Evolutionary conservation across 2,113 vertebrate genomes (phyloP), one percentile per base, ranked within the genome.

Genomic region (Mola mola): DNA sequence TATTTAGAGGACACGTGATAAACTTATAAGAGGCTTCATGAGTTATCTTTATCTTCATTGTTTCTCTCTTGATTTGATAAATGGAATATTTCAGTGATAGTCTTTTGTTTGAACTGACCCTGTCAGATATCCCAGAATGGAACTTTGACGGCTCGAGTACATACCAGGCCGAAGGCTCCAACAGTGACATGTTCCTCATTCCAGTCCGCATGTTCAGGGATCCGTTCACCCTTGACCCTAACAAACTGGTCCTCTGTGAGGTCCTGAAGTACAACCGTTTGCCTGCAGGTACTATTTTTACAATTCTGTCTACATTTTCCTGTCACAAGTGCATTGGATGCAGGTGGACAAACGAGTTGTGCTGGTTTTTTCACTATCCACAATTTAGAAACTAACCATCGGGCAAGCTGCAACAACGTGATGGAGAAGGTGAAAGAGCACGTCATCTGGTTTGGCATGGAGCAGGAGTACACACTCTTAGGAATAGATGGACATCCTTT

Each of bases 181-280:
- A 95, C 89, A 97, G 95, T 0, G 95, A 97, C 84, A 95, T 95
- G 94, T 94, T 92, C 85, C 75, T 94, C 88, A 66, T 92, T 20
- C 93, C 94, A 0, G 87, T 92, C 10, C 0, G 60, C 61, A 93
- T 95, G 86, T 94, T 95, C 82, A 83, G 90, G 51, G 93, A 95
- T 70, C 94, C 93, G 0, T 92, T 95, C 28, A 88, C 68, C 56
- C 82, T 91, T 5, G 92, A 95, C 73, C 94, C 93, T 31, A 94
- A 95, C 88, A 95, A 95, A 46, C 83, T 95, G 42, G 93, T 94
- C 42, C 83, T 95, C 64, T 94, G 94, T 0, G 93, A 94, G 16
- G 93, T 94, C 56, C 73, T 93, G 13, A 93, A 93, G 6, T 93
- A 92, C 85, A 90, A 94, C 87, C 83, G 89, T 4, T 77, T 78